Base-by-base conservation (phyloP, 2,113 vertebrate genomes). In the Rhinoptilus africanus region DNA sequence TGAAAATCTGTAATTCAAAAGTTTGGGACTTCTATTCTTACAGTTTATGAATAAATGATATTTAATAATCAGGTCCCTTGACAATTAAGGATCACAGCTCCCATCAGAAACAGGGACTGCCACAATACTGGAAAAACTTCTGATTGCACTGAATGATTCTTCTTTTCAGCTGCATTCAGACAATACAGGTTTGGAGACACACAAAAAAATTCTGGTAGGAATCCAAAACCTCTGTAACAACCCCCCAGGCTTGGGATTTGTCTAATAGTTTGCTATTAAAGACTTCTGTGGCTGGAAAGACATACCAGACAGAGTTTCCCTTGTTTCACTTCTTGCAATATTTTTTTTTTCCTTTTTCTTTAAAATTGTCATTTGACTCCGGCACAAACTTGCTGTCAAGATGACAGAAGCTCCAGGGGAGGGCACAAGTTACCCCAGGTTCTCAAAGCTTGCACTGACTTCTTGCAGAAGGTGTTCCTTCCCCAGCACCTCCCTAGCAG, bases 241-340 rank as follows among this genome's bases (percentile, higher is more conserved):
- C 20, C 73, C 82, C 68, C 79, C 32, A 50, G 79, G 88, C 84
- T 92, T 85, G 74, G 84, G 86, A 85, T 96, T 95, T 82, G 47
- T 91, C 90, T 95, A 80, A 82, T 63, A 77, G 71, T 63, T 96
- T 45, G 50, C 81, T 94, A 50, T 92, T 95, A 91, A 91, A 89
- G 56, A 35, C 66, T 78, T 91, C 23, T 89, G 89, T 89, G 88
- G 79, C 88, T 95, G 77, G 63, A 88, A 92, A 72, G 43, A 96
- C 85, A 20, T 53, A 83, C 54, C 47, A 89, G 90, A 89, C 83
- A 97, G 56, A 74, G 45, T 45, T 92, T 80, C 62, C 72, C 73
- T 94, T 93, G 72, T 93, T 94, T n/a, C 48, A 91, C 8, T 69
- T 91, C 68, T 87, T 75, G 76, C 14, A 56, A 66, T 90, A n/a